These are phyloP conservation scores for Clostera curtula DNA, from an alignment of 2,888 invertebrate species.

Conservation along the genomic window DNA sequence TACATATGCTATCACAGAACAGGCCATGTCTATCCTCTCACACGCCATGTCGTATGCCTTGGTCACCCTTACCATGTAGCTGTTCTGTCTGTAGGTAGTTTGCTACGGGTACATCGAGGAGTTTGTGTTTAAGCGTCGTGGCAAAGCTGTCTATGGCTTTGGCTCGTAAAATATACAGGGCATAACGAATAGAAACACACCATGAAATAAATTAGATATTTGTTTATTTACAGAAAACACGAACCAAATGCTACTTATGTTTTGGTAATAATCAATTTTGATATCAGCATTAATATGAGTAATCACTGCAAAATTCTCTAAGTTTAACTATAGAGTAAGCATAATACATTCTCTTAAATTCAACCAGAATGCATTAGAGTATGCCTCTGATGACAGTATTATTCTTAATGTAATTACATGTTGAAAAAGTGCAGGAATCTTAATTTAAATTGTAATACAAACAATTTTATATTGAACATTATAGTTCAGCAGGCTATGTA, in stretches of 20 bases:
- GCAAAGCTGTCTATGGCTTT: too few species aligned
- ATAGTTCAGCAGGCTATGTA: conserved; percentile 23
- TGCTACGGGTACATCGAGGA: too few species aligned
- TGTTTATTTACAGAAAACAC: conserved; percentile 75
- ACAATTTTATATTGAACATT: conserved; percentile 25
- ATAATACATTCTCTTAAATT: too few species aligned
- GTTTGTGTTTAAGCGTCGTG: too few species aligned
- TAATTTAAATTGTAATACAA: conserved; percentile 61
- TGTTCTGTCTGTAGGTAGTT: too few species aligned
- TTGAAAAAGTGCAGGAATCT: conserved; percentile 57
- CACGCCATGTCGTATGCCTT: too few species aligned
- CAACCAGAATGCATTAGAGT: conserved; percentile 38
- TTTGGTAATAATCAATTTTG: conserved; percentile 54
- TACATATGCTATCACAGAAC: too few species aligned
- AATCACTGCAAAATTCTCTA: conserved; percentile 48
- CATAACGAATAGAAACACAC: conserved; percentile 29
- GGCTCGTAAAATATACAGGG: too few species aligned
- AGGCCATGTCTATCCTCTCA: too few species aligned
- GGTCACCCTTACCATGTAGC: too few species aligned
- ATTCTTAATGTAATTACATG: conserved; percentile 52
- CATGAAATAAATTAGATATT: conserved; percentile 62
- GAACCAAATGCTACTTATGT: conserved; percentile 62
- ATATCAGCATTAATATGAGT: conserved; percentile 43
- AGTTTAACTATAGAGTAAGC: conserved; percentile 11
- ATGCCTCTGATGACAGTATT: conserved; percentile 31